These are phyloP conservation scores for Manis javanica DNA, from an alignment of 2,797 vertebrate species.

Conservation along the genomic window DNA sequence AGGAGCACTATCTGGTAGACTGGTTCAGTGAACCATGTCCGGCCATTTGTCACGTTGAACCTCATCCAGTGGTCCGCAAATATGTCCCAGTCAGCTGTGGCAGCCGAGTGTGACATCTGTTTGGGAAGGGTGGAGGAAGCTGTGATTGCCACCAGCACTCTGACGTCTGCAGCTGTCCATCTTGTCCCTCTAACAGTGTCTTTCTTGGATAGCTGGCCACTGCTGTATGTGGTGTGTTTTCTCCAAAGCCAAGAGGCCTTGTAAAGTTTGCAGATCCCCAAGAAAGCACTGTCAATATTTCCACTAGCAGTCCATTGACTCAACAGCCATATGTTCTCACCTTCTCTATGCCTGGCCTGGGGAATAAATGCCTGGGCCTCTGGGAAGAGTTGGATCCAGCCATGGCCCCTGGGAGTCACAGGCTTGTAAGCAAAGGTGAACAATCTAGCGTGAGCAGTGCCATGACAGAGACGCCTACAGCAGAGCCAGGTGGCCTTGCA, in stretches of 20 bases:
- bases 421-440: background rate
- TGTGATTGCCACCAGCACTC: background rate
- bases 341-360: background rate
- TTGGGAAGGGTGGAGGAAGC: conserved; percentile 1
- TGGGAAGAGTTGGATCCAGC: background rate
- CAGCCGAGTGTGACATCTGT: background rate
- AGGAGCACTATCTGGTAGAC: background rate
- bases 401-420: background rate
- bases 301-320: background rate
- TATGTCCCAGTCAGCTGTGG: background rate
- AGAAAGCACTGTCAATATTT: accelerated
- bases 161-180: background rate
- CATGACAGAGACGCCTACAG: background rate
- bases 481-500: background rate
- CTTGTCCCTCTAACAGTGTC: background rate
- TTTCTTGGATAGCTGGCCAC: background rate
- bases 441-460: accelerated
- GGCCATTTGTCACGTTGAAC: background rate
- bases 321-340: background rate
- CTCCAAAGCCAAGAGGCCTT: background rate
- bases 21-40: background rate
- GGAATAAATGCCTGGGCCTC: background rate
- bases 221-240: background rate
- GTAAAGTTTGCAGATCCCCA: background rate
- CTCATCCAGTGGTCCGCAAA: background rate